Evolutionary conservation across 1,140 invertebrate species (phyloP).

Genomic region (Mycetomoellerius zeteki): DNA sequence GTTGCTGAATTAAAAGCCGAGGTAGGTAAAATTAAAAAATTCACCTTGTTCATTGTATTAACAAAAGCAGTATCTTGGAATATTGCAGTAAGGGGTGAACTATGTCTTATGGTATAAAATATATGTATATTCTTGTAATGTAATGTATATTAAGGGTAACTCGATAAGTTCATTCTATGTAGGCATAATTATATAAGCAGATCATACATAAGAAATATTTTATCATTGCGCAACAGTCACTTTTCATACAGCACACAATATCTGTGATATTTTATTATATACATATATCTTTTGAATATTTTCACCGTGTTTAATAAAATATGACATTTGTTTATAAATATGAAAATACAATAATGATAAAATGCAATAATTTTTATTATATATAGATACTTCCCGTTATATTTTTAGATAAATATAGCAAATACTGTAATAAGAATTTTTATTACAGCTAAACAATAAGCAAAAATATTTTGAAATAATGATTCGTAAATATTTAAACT

Average conservation of each 20-base stretch:
- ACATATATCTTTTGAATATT: neutral
- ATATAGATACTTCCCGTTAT: neutral
- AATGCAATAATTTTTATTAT: neutral
- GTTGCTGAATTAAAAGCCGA: slow-evolving; percentile 96
- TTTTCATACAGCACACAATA: neutral
- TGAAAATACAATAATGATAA: neutral
- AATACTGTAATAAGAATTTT: neutral
- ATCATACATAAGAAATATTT: slow-evolving; percentile 19
- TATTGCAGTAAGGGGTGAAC: slow-evolving; percentile 77
- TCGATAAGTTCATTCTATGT: neutral
- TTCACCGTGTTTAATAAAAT: neutral
- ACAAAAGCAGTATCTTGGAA: slow-evolving; percentile 68
- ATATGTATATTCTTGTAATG: slow-evolving; percentile 41
- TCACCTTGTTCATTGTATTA: slow-evolving; percentile 32
- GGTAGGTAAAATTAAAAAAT: slow-evolving; percentile 87
- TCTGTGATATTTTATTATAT: neutral
- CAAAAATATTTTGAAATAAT: slow-evolving; percentile 1
- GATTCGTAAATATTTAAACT: slow-evolving; percentile 2
- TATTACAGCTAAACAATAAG: neutral
- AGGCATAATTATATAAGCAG: slow-evolving; percentile 11
- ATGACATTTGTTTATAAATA: neutral
- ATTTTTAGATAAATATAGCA: neutral
- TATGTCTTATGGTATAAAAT: slow-evolving; percentile 43
- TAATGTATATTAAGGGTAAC: slow-evolving; percentile 5
- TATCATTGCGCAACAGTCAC: neutral